Conservation (phyloP, 1,140 invertebrate genomes). For the Dendroctonus ponderosae region DNA sequence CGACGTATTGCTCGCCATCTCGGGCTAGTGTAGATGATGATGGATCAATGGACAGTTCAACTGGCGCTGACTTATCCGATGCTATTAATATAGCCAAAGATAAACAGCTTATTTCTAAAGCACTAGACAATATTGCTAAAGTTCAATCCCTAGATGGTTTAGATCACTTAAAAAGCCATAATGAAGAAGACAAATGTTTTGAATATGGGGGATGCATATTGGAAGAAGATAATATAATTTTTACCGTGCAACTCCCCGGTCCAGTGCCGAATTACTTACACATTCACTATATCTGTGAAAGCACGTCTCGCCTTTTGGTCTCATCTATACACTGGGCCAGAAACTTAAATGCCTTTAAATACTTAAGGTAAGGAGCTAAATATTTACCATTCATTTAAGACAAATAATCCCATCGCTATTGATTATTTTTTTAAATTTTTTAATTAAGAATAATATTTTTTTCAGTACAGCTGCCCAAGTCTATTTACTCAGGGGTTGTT, state of each 20-base stretch:
- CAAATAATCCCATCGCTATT: no score
- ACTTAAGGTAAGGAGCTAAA: constrained; percentile 61
- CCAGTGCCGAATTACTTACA: constrained; percentile 80
- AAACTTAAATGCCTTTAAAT: constrained; percentile 79
- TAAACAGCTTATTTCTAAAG: constrained; percentile 68
- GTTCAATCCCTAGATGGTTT: constrained; percentile 50
- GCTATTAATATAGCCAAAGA: constrained; percentile 63
- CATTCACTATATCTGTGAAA: constrained; percentile 90
- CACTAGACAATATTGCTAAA: constrained; percentile 73
- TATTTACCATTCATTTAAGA: no score
- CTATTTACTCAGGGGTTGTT: constrained; percentile 78
- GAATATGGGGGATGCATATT: constrained; percentile 62
- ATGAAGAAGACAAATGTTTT: constrained; percentile 45
- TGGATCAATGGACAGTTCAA: constrained; percentile 56
- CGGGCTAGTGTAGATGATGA: constrained; percentile 61
- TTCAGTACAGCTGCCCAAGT: constrained; percentile 81
- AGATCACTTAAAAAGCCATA: constrained; percentile 35
- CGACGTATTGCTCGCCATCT: constrained; percentile 44
- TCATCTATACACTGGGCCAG: constrained; percentile 86
- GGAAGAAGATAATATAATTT: constrained; percentile 67
- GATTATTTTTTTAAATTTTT: no score
- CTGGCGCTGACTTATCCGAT: constrained; percentile 60
- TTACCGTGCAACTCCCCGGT: constrained; percentile 79
- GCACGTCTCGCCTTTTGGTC: constrained; percentile 84
- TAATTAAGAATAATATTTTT: constrained; percentile 36